Percentiles rank a stretch among this genome's conserved stretches.
These are phyloP conservation scores for Tipula unca DNA, from an alignment of 2,888 invertebrate species.

Conservation along the genomic window DNA sequence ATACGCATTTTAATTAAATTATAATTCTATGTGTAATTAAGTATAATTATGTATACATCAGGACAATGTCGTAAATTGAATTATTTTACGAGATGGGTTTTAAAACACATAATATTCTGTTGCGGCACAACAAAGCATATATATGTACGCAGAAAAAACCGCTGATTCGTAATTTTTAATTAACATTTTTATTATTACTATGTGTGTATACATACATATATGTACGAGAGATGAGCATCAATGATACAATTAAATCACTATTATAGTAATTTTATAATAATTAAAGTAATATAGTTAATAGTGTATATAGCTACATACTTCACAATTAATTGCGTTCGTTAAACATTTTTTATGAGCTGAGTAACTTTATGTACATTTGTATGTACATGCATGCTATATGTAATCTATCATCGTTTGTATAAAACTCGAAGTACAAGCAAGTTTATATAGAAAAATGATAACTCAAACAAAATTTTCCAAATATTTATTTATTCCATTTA, in stretches of 20 bases:
- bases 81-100: not conserved
- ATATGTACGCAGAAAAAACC: not conserved
- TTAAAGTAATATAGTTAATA: not conserved
- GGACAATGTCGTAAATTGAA: no score
- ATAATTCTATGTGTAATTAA: no score
- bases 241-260: not conserved
- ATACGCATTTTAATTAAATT: no score
- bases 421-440: not conserved
- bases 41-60: no score
- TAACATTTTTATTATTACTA: not conserved
- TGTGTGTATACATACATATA: not conserved
- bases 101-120: not conserved
- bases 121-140: not conserved
- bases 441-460: not conserved
- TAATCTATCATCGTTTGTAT: not conserved
- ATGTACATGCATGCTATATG: not conserved
- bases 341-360: not conserved
- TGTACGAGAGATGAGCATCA: not conserved
- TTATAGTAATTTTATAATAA: not conserved
- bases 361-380: not conserved
- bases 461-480: not conserved
- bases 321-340: not conserved
- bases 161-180: not conserved
- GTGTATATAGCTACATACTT: not conserved
- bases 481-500: not conserved